Conservation (phyloP, 2,113 vertebrate species). For the Phrynosoma blainvillii region DNA sequence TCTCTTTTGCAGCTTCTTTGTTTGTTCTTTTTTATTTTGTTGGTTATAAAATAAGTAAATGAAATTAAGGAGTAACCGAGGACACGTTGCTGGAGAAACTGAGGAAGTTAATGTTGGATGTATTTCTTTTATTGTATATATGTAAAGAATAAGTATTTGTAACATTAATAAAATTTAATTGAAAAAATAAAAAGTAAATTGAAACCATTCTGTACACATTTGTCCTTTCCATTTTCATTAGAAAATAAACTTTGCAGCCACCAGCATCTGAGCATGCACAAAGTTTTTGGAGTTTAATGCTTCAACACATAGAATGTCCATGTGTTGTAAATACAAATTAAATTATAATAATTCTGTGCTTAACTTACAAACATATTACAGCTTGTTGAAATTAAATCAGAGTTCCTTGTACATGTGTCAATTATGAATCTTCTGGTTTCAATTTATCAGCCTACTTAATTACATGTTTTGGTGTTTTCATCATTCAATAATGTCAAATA, state of each 20-base stretch:
- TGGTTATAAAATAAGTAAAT: too few relatives aligned
- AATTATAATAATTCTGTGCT: background rate
- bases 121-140: too few relatives aligned
- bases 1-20: too few relatives aligned
- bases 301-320: background rate
- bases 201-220: background rate
- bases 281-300: background rate
- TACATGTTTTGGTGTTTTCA: background rate
- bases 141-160: too few relatives aligned
- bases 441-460: background rate
- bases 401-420: background rate
- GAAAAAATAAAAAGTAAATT: background rate
- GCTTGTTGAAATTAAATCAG: background rate
- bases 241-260: background rate
- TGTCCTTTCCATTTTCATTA: background rate
- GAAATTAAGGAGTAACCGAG: too few relatives aligned
- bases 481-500: background rate
- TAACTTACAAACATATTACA: background rate
- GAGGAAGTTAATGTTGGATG: too few relatives aligned
- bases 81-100: too few relatives aligned
- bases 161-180: too few relatives aligned
- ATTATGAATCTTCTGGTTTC: background rate
- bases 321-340: background rate
- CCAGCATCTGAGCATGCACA: background rate
- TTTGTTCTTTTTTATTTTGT: too few relatives aligned